Evolutionary conservation across 1,140 invertebrate species (phyloP).

Genomic region (Atta texana): DNA sequence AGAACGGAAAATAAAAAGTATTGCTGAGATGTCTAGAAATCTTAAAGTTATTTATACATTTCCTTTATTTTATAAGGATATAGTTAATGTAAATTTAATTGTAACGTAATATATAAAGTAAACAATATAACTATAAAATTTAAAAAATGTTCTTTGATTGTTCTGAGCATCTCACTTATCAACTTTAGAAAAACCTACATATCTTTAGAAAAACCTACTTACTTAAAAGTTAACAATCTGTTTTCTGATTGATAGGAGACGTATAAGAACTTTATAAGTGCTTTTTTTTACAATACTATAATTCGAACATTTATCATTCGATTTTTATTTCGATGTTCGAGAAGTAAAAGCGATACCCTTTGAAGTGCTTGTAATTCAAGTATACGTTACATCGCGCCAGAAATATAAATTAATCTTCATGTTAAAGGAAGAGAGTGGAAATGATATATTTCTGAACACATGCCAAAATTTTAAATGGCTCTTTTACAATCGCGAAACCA

Average conservation of each 20-base stretch:
- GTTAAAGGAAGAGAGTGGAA: neutral
- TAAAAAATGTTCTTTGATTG: no score
- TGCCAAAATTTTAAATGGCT: constrained; percentile 15
- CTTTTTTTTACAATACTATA: neutral
- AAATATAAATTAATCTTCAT: constrained; percentile 29
- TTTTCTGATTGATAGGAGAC: no score
- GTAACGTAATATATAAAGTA: no score
- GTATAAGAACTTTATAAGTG: neutral
- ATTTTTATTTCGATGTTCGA: neutral
- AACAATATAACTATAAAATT: no score
- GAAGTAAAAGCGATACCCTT: neutral
- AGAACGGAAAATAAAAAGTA: neutral
- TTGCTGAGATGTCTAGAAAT: no score
- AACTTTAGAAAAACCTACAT: no score
- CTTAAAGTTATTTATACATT: no score
- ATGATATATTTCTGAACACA: neutral
- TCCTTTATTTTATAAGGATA: no score
- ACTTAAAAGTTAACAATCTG: no score
- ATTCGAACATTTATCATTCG: neutral
- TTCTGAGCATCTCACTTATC: no score
- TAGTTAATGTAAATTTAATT: no score
- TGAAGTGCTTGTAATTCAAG: neutral
- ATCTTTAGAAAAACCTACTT: no score
- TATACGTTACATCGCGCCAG: neutral
- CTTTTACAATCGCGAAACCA: neutral